Evolutionary conservation across 2,797 vertebrate genomes (phyloP).

Genomic region (Ctenopoma multispine): DNA sequence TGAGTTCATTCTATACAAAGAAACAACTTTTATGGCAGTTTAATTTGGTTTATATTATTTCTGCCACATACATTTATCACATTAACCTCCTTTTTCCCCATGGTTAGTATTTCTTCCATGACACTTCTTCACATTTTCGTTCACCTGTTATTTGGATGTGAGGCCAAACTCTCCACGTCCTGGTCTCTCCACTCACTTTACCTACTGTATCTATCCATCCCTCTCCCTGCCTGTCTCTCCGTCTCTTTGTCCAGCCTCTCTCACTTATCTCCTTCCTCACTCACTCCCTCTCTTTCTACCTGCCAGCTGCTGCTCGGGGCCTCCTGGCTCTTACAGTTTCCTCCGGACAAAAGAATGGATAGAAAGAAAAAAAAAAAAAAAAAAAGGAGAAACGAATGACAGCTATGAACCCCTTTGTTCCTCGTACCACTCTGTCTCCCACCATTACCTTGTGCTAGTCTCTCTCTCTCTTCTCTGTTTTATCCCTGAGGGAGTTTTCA

Average conservation of each 20-base stretch:
- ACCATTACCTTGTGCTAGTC: constrained; percentile 53
- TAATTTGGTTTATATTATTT: no score
- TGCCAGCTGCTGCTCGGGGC: constrained; percentile 81
- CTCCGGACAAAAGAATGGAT: constrained; percentile 69
- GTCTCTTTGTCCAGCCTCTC: constrained; percentile 42
- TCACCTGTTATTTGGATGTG: not conserved
- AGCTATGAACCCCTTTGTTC: constrained; percentile 70
- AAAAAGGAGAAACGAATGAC: constrained; percentile 55
- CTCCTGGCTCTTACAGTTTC: constrained; percentile 71
- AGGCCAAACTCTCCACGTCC: constrained; percentile 12
- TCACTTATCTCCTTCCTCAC: constrained; percentile 55
- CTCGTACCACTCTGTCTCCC: constrained; percentile 47
- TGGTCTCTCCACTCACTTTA: constrained; percentile 11
- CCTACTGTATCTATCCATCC: constrained; percentile 3
- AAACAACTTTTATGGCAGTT: not conserved
- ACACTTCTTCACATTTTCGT: no score
- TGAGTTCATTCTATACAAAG: not conserved
- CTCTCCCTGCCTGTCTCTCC: constrained; percentile 8
- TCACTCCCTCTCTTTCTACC: constrained; percentile 69
- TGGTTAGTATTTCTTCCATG: not conserved
- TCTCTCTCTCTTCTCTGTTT: constrained; percentile 28
- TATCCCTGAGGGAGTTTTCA: constrained; percentile 65
- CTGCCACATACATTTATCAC: no score
- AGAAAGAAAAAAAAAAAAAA: no score
- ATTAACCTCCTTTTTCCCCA: not conserved